phyloP scores from a whole-genome alignment of 23 tunicate genomes.

The Ciona savignyi region DNA sequence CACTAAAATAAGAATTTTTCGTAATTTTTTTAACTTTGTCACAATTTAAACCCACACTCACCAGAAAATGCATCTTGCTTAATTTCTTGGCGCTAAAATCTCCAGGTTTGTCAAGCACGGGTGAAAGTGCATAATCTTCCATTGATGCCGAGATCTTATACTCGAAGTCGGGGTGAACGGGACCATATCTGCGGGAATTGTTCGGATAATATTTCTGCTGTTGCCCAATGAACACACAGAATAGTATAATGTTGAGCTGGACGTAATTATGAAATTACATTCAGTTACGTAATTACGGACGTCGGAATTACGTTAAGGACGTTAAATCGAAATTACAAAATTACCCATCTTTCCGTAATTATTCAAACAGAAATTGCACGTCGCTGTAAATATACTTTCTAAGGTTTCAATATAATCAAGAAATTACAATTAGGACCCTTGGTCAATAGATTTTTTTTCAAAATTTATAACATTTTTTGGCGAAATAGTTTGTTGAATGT shows the following conservation, averaged over 20 bases:
- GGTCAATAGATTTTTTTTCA: background rate
- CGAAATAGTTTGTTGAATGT: background rate
- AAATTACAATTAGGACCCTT: too few relatives aligned
- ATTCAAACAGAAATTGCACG: too few relatives aligned
- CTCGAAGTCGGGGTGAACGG: constrained; percentile 43
- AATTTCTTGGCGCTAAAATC: constrained; percentile 68
- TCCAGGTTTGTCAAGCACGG: constrained; percentile 31
- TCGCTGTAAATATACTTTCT: too few relatives aligned
- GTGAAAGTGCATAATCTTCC: constrained; percentile 55
- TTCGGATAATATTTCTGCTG: too few relatives aligned
- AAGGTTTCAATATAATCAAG: too few relatives aligned
- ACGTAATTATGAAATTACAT: too few relatives aligned
- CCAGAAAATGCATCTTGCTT: constrained; percentile 67
- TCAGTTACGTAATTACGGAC: too few relatives aligned
- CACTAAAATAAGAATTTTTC: background rate
- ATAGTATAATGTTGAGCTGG: too few relatives aligned
- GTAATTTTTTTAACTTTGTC: background rate
- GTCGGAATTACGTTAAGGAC: too few relatives aligned
- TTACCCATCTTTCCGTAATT: too few relatives aligned
- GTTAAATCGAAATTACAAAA: too few relatives aligned
- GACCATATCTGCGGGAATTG: constrained; percentile 41
- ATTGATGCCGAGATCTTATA: constrained; percentile 46
- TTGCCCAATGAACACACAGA: too few relatives aligned
- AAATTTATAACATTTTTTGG: background rate
- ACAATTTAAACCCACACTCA: background rate